Conservation (phyloP, 1,140 invertebrate species). For the Nasonia giraulti region DNA sequence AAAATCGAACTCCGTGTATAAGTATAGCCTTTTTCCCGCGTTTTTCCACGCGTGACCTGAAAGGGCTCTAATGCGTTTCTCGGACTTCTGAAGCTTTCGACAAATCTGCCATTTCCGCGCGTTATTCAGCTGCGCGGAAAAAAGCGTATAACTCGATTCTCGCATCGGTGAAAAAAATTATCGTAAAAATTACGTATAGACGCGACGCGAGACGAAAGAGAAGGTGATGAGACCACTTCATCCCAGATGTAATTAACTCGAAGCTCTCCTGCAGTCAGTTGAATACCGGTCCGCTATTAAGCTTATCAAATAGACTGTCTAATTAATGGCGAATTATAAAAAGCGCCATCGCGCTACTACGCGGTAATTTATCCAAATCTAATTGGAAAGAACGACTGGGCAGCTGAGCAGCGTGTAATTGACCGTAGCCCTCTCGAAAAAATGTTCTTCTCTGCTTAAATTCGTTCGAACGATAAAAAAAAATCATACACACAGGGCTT, state of each 20-base stretch:
- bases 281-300: background rate
- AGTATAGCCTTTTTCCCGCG: background rate
- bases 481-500: no score
- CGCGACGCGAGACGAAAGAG: no score
- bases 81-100: background rate
- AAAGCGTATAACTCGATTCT: background rate
- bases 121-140: no score
- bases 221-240: no score
- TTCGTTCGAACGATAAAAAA: no score
- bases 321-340: constrained; percentile 11
- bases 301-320: background rate
- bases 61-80: background rate
- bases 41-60: background rate
- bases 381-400: background rate
- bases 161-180: background rate
- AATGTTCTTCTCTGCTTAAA: no score
- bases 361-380: background rate
- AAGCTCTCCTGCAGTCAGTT: background rate
- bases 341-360: background rate
- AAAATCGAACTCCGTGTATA: background rate
- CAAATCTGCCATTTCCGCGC: background rate
- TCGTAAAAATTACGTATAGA: background rate
- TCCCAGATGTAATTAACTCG: constrained; percentile 14
- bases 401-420: no score
- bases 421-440: no score